Percentiles rank a stretch among this genome's conserved stretches.
Evolutionary conservation across 2,888 invertebrate genomes (phyloP).

Genomic region (Pseudococcus viburni): DNA sequence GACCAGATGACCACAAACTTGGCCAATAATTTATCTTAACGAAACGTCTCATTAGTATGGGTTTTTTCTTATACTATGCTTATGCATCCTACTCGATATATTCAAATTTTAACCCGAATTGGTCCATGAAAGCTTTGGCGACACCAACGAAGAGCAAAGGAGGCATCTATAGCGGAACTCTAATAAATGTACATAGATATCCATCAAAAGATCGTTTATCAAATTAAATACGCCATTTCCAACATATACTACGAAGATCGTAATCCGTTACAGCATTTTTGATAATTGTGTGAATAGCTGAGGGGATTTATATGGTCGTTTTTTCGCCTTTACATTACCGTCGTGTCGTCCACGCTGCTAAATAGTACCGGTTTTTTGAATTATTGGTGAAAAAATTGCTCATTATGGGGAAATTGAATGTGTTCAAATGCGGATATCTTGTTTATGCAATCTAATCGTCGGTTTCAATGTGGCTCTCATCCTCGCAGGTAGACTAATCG

Average conservation of each 20-base stretch:
- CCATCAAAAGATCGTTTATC: slow-evolving; percentile 36
- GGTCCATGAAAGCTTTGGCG: background rate
- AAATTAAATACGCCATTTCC: slow-evolving; percentile 36
- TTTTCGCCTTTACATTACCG: background rate
- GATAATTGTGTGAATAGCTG: slow-evolving; percentile 23
- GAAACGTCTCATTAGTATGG: slow-evolving; percentile 10
- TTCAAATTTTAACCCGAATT: slow-evolving; percentile 41
- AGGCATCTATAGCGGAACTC: background rate
- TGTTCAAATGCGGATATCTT: background rate
- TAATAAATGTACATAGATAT: background rate
- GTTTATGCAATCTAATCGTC: slow-evolving; percentile 3
- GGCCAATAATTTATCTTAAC: background rate
- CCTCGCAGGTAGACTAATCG: background rate
- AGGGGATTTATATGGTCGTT: background rate
- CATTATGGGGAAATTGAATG: slow-evolving; percentile 31
- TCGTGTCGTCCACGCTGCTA: background rate
- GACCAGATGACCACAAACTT: background rate
- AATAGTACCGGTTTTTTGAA: background rate
- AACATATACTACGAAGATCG: background rate
- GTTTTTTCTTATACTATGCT: background rate
- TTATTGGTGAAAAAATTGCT: slow-evolving; percentile 11
- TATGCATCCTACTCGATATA: slow-evolving; percentile 29
- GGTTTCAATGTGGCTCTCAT: background rate
- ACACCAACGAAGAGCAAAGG: background rate
- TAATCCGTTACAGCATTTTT: slow-evolving; percentile 17